Evolutionary conservation across 2,113 vertebrate genomes (phyloP).

Genomic region (Oryzias melastigma): DNA sequence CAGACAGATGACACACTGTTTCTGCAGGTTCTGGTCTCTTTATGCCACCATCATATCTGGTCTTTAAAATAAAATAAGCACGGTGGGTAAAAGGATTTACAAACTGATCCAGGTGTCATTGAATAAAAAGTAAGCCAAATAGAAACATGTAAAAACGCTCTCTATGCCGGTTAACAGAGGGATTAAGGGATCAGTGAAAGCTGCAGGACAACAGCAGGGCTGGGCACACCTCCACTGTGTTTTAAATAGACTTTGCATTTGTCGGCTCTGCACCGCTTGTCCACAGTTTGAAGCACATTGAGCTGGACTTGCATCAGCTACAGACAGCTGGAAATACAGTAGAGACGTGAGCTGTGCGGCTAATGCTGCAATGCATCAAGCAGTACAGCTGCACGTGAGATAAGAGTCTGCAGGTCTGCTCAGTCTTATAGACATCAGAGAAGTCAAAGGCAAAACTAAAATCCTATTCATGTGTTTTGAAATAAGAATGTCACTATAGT

Average conservation of each 20-base stretch:
- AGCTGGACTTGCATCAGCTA: conserved; percentile 7
- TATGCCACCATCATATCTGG: conserved; percentile 38
- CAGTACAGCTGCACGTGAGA: not conserved
- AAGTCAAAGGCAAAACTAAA: no score
- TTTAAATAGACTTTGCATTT: conserved; percentile 46
- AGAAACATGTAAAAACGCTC: conserved; percentile 1
- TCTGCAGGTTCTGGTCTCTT: conserved; percentile 35
- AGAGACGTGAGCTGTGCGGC: conserved; percentile 33
- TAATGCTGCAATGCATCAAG: conserved; percentile 11
- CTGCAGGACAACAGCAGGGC: conserved; percentile 7
- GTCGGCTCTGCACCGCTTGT: conserved; percentile 37
- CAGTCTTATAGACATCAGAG: no score
- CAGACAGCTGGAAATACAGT: conserved; percentile 43
- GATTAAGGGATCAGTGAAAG: conserved; percentile 15
- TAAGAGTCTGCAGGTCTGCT: not conserved
- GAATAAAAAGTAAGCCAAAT: conserved; percentile 10
- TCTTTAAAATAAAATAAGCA: conserved; percentile 11
- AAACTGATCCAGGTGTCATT: not conserved
- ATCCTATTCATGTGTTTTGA: no score
- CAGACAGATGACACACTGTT: conserved; percentile 52
- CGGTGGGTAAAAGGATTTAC: no score
- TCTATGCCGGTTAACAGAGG: not conserved
- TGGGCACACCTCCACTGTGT: conserved; percentile 2
- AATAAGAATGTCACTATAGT: no score
- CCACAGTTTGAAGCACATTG: conserved; percentile 43